Conservation (phyloP, 1,140 invertebrate genomes). For the Hermetia illucens region DNA sequence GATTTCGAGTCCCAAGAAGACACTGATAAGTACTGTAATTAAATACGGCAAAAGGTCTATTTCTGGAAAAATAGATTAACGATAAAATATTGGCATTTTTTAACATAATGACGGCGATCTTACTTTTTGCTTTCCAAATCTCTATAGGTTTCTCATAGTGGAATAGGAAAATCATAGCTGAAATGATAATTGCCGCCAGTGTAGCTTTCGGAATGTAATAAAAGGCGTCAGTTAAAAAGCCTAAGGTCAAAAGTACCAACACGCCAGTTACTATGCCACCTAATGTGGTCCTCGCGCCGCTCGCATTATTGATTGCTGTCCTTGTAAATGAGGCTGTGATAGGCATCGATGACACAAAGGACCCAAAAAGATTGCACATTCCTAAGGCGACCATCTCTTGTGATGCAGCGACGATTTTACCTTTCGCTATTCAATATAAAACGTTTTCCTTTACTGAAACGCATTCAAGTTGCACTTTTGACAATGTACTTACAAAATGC, state of each 20-base stretch:
- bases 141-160: conserved; percentile 53
- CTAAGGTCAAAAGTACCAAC: conserved; percentile 48
- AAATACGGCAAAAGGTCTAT: conserved; percentile 54
- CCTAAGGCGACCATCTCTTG: conserved; percentile 70
- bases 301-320: conserved; percentile 77
- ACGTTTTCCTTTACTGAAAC: too few relatives aligned
- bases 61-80: conserved; percentile 36
- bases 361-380: conserved; percentile 62
- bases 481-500: conserved; percentile 55
- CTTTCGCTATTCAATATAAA: conserved; percentile 51
- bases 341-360: conserved; percentile 74
- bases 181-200: conserved; percentile 53
- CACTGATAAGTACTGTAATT: conserved; percentile 52
- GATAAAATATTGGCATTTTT: background rate
- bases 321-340: conserved; percentile 70
- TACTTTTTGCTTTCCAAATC: conserved; percentile 68
- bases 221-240: conserved; percentile 50
- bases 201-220: conserved; percentile 58
- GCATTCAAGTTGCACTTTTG: background rate
- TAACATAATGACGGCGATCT: background rate
- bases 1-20: conserved; percentile 56
- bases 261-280: conserved; percentile 58
- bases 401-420: conserved; percentile 55
- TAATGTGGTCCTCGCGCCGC: conserved; percentile 67
- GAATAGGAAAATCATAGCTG: conserved; percentile 61